Percentiles rank a stretch among this genome's conserved stretches.
Conservation (phyloP, 2,797 vertebrate genomes). For the Ptychobarbus kaznakovi region DNA sequence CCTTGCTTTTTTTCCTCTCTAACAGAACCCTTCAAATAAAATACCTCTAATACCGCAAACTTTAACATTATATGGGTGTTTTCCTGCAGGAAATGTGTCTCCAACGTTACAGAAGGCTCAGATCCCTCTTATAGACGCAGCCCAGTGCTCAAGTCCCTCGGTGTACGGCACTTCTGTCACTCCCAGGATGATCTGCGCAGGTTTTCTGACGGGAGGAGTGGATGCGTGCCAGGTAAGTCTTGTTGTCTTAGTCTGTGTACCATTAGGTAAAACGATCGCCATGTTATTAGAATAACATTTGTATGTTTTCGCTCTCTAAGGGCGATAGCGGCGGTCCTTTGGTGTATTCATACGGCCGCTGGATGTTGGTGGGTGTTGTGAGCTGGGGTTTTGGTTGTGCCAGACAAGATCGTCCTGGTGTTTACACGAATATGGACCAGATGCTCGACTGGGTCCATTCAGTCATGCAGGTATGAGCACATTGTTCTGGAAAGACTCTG, state of each 20-base stretch:
- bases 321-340: conserved; percentile 94
- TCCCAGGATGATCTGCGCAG: conserved; percentile 87
- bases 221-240: conserved; percentile 90
- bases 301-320: conserved; percentile 66
- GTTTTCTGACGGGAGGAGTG: conserved; percentile 77
- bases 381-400: conserved; percentile 95
- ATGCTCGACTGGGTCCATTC: conserved; percentile 87
- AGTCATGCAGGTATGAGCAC: conserved; percentile 79
- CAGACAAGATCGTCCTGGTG: conserved; percentile 77
- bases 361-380: conserved; percentile 86
- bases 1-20: not conserved
- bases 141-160: conserved; percentile 72
- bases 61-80: not conserved
- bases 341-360: conserved; percentile 72
- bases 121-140: conserved; percentile 75
- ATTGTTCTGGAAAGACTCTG: not conserved
- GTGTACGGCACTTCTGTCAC: conserved; percentile 81
- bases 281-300: not conserved
- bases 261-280: not conserved
- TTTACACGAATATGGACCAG: conserved; percentile 83
- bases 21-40: not conserved
- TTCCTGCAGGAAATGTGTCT: conserved; percentile 71
- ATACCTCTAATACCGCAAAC: not conserved
- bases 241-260: not conserved
- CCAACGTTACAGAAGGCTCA: conserved; percentile 81